Evolutionary conservation across 2,113 vertebrate genomes (phyloP).

Genomic region (Python bivittatus): DNA sequence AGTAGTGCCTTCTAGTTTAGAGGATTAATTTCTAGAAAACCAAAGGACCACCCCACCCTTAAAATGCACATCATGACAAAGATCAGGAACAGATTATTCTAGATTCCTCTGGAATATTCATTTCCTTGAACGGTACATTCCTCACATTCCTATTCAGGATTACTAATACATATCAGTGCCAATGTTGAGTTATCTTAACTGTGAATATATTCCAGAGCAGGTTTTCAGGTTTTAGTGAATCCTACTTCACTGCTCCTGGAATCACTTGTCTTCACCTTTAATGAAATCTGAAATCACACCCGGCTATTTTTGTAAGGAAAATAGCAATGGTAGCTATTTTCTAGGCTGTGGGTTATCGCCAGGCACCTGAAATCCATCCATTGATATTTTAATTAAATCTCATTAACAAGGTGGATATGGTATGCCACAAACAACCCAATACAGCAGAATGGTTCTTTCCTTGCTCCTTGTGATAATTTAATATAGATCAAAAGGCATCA

Average conservation of each 20-base stretch:
- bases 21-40: neutral
- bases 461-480: neutral
- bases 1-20: neutral
- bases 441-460: neutral
- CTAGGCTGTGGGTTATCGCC: neutral
- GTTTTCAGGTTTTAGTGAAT: neutral
- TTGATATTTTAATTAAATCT: constrained; percentile 7
- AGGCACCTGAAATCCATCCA: neutral
- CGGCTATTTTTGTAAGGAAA: neutral
- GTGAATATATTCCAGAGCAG: neutral
- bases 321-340: neutral
- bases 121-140: neutral
- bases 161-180: no score
- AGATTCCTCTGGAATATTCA: neutral
- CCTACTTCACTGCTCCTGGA: neutral
- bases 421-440: neutral
- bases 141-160: neutral
- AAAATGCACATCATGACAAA: neutral
- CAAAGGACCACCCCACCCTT: neutral
- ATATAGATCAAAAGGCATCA: neutral
- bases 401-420: neutral
- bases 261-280: neutral
- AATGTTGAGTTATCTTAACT: neutral
- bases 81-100: neutral
- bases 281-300: neutral